Evolutionary conservation across 2,888 invertebrate genomes (phyloP), one percentile per base, ranked within the genome.

Genomic region (Operophtera brumata): DNA sequence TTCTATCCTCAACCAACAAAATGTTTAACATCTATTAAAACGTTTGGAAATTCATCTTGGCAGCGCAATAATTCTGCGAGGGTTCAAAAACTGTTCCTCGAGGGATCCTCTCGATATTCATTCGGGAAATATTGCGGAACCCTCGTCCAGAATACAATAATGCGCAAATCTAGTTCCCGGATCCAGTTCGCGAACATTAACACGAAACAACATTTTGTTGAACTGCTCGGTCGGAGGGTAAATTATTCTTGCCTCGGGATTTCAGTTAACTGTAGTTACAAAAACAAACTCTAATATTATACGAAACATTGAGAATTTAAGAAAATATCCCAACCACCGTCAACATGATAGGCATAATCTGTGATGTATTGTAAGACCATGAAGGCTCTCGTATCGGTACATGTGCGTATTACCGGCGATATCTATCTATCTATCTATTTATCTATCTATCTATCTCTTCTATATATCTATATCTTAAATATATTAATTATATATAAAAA

Each of bases 71-170:
- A 73, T 73, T 72, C 74, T 69, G 67, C 61, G 64, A 77, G 72
- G 73, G 65, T 77, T 75, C 77, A 71, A 73, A 75, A 80, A 80
- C 73, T 74, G 78, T 77, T 78, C 67, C 76, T 76, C 75, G 67
- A 71, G 77, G 77, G 75, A 77, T 75, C 73, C 68, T 67, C 68
- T 68, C 69, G 70, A 75, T 77, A 78, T 78, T 78, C 73, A 78
- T 79, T 75, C 73, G 70, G 71, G 70, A 77, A 73, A 74, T 80
- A 80, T 80, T 77, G 73, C 71, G 70, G 68, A 70, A 70, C 72
- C 72, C 71, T 72, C 69, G 73, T 70, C 73, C 62, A 57, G 67
- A 72, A 75, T 76, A 71, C 73, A 69, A 77, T 77, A 78, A 80
- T 73, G 71, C 66, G 67, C 61, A 64, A 72, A 67, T 69, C 69